These are phyloP conservation scores for Palaemon carinicauda DNA, from an alignment of 1,140 invertebrate genomes.

Conservation along the genomic window DNA sequence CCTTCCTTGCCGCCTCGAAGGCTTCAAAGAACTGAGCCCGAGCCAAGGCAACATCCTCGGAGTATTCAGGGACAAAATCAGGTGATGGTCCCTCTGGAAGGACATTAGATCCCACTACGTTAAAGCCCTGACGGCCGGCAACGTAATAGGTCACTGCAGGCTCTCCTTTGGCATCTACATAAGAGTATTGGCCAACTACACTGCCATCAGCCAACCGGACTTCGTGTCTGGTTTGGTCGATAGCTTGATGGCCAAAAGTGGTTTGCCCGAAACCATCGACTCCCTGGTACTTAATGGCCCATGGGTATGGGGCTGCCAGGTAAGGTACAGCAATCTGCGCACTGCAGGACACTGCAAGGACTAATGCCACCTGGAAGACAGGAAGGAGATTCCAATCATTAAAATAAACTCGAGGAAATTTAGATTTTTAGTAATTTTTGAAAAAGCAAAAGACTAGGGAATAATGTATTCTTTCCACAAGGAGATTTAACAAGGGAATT, in stretches of 20 bases:
- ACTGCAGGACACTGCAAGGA: background rate
- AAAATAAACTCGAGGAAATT: no score
- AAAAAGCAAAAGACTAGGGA: no score
- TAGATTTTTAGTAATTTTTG: no score
- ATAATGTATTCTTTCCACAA: no score
- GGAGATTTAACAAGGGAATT: no score
- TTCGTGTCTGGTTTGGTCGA: constrained; percentile 22
- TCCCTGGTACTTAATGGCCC: background rate
- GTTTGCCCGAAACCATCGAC: background rate
- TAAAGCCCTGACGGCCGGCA: background rate
- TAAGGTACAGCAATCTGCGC: background rate
- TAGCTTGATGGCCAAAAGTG: background rate
- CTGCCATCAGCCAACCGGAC: background rate
- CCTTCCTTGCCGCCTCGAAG: background rate
- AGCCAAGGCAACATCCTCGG: background rate
- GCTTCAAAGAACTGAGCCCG: background rate
- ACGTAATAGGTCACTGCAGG: constrained; percentile 21
- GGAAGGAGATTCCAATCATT: no score
- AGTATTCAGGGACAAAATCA: background rate
- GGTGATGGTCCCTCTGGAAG: constrained; percentile 4
- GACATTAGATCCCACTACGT: background rate
- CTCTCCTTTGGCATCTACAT: constrained; percentile 1
- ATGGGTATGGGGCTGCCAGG: background rate
- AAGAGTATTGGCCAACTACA: constrained; percentile 23
- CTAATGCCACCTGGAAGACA: background rate